Conservation (phyloP, 92 coral and sea anemone genomes). For the Epizoanthus illoricatus region DNA sequence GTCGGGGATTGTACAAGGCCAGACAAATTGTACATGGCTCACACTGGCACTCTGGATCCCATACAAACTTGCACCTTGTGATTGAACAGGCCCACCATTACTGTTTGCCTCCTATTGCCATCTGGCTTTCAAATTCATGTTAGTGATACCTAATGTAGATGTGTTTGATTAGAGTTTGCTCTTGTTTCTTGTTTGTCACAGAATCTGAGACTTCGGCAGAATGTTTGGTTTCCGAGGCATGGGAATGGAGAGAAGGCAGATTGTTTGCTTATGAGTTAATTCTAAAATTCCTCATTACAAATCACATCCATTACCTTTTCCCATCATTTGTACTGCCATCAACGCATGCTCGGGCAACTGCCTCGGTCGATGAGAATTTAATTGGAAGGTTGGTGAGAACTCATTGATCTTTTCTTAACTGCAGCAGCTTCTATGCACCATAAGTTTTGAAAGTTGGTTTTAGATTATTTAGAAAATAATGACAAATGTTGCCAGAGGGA, state of each 20-base stretch:
- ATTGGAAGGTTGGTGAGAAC: conserved; percentile 38
- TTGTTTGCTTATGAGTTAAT: conserved; percentile 93
- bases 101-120: too few relatives aligned
- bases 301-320: conserved; percentile 94
- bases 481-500: too few relatives aligned
- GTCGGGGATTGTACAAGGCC: too few relatives aligned
- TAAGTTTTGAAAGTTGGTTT: too few relatives aligned
- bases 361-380: conserved; percentile 90
- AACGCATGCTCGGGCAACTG: conserved; percentile 68
- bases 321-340: conserved; percentile 88
- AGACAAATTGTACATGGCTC: too few relatives aligned
- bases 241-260: conserved; percentile 99
- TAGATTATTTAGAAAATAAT: too few relatives aligned
- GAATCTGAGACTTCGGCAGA: conserved; percentile 50
- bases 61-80: too few relatives aligned
- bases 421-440: not conserved
- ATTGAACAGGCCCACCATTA: too few relatives aligned
- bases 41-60: too few relatives aligned
- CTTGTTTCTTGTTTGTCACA: conserved; percentile 17
- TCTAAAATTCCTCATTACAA: conserved; percentile 86
- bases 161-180: not conserved
- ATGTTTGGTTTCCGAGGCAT: conserved; percentile 73
- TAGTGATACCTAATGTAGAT: not conserved
- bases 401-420: not conserved
- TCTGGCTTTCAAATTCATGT: not conserved